phyloP scores from a whole-genome alignment of 2,888 invertebrate species.

The Drosophila melanosoma region DNA sequence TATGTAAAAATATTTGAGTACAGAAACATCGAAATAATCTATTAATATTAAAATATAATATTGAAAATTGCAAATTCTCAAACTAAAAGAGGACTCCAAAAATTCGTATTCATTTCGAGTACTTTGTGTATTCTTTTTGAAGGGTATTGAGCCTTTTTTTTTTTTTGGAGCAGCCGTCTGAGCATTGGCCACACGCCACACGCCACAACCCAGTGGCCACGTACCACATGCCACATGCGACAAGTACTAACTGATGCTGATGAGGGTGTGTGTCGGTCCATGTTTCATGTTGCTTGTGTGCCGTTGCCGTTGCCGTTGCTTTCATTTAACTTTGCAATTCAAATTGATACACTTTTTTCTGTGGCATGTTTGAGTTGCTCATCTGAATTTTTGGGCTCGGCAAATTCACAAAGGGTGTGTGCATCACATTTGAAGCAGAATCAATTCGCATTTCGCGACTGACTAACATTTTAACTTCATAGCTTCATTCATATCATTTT shows the following conservation, averaged over 20 bases:
- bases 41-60: not conserved
- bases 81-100: not conserved
- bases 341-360: slow-evolving; percentile 22
- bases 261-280: slow-evolving; percentile 31
- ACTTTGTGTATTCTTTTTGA: not conserved
- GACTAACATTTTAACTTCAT: not conserved
- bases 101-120: not conserved
- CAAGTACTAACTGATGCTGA: slow-evolving; percentile 15
- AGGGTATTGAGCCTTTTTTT: slow-evolving; percentile 10
- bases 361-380: slow-evolving; percentile 4
- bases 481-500: slow-evolving; percentile 6
- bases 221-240: slow-evolving; percentile 17
- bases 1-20: not conserved
- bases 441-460: not conserved
- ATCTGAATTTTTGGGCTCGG: not conserved
- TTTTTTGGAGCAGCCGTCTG: not conserved
- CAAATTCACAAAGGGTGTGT: not conserved
- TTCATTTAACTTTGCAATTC: slow-evolving; percentile 31
- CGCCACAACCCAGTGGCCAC: not conserved
- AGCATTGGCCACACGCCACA: slow-evolving; percentile 6
- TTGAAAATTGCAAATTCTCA: not conserved
- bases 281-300: not conserved
- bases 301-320: not conserved
- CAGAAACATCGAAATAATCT: not conserved
- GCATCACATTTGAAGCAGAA: slow-evolving; percentile 1